Base-by-base conservation (phyloP, 2,797 vertebrate genomes). In the Champsocephalus esox region DNA sequence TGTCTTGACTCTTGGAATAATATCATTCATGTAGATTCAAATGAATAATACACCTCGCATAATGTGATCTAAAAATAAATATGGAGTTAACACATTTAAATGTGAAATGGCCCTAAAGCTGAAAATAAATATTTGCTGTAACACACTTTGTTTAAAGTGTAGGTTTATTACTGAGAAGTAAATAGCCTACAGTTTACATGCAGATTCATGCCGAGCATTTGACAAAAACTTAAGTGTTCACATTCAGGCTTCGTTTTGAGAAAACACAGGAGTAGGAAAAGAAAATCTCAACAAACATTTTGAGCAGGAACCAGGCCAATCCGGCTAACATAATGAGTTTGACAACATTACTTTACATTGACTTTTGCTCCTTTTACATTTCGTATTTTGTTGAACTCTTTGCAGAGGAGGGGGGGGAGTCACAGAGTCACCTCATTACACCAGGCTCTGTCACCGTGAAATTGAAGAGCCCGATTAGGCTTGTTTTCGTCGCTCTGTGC, bases 381-480 rank as follows among this genome's bases (percentile, higher is more conserved):
- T 79, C 5, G 17, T 50, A 62, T 64, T 78, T 66, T 73, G 68
- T 46, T 83, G 82, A 85, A 79, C 59, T 77, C 86, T 64, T 68
- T 80, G 60, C 62, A 0, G 6, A 77, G 77, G 74, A 75, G 63
- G 75, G 44, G 44, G n/a, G 69, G 32, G 72, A 78, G 75, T 74
- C 59, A 28, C 65, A 78, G 63, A 75, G 87, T 65, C 89, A 88
- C 85, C 88, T 92, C 88, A 91, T 93, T 93, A 93, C 81, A 62
- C 66, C 70, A 17, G 75, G 66, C 86, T 81, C 87, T 92, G 88
- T 90, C 90, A 91, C 90, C 86, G 80, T 92, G 90, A 93, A 94
- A 95, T 93, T 92, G 90, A 92, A 86, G 87, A 84, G 87, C 89
- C 88, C 77, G 90, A 93, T 95, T 94, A 91, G 86, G 83, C 85